phyloP scores from a whole-genome alignment of 1,140 invertebrate species.

The Drosophila parvula region DNA sequence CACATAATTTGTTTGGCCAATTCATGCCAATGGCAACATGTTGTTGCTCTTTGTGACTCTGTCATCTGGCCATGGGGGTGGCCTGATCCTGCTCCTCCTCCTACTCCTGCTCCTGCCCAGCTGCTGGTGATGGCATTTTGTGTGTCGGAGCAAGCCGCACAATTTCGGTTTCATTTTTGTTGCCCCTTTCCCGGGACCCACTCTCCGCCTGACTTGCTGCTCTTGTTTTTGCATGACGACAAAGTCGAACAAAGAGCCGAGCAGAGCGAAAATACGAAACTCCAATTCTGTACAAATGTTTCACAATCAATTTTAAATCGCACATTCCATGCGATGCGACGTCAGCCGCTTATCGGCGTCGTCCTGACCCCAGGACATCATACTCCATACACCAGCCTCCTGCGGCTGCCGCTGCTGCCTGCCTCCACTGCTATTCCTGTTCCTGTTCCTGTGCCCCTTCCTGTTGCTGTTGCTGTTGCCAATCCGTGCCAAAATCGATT shows the following conservation, averaged over 20 bases:
- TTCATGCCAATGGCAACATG: conserved; percentile 59
- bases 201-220: conserved; percentile 4
- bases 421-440: not conserved
- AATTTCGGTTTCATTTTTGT: conserved; percentile 61
- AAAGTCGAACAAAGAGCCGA: conserved; percentile 41
- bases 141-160: conserved; percentile 56
- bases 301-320: conserved; percentile 79
- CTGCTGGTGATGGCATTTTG: conserved; percentile 43
- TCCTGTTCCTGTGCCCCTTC: conserved; percentile 14
- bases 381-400: conserved; percentile 16
- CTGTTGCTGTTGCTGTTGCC: conserved; percentile 46
- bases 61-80: conserved; percentile 13
- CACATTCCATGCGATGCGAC: conserved; percentile 55
- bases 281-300: conserved; percentile 72
- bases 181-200: not conserved
- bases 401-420: conserved; percentile 8
- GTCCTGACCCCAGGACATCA: conserved; percentile 2
- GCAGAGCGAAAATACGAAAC: conserved; percentile 46
- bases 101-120: not conserved
- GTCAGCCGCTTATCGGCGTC: conserved; percentile 50
- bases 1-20: conserved; percentile 63
- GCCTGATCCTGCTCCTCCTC: not conserved
- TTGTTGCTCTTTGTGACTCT: conserved; percentile 51
- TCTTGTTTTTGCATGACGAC: conserved; percentile 34
- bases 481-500: conserved; percentile 78